phyloP scores from a whole-genome alignment of 2,888 invertebrate species.

The Maniola hyperantus region DNA sequence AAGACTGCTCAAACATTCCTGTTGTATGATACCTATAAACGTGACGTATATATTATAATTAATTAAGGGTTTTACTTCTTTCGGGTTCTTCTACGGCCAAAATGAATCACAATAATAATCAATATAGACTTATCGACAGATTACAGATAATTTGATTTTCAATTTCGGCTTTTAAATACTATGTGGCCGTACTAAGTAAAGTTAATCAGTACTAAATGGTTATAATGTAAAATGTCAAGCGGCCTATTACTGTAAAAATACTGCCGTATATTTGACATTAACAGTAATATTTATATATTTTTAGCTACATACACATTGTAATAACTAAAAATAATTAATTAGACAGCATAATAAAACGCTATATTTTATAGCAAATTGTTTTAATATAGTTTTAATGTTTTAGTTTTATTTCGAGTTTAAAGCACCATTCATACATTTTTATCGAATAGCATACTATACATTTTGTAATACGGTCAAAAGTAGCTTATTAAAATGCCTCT shows the following conservation, averaged over 20 bases:
- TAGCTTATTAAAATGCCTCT: background rate
- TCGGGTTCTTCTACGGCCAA: too few species aligned
- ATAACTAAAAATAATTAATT: too few species aligned
- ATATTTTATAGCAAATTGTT: too few species aligned
- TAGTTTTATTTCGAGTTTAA: background rate
- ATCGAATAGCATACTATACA: too few species aligned
- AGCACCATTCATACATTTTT: background rate
- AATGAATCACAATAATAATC: too few species aligned
- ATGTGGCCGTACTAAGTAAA: too few species aligned
- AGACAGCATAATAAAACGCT: too few species aligned
- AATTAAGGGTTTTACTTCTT: background rate
- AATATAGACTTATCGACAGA: too few species aligned
- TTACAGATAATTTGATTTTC: too few species aligned
- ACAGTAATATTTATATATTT: background rate
- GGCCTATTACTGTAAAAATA: background rate
- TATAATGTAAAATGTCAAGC: too few species aligned
- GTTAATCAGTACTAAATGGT: too few species aligned
- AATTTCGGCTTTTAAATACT: too few species aligned
- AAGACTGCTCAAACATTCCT: slow-evolving; percentile 17
- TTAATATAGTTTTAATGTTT: background rate
- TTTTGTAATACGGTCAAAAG: background rate
- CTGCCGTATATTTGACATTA: background rate
- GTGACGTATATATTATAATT: background rate
- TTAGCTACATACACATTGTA: background rate
- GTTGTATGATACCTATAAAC: background rate